phyloP scores from a whole-genome alignment of 1,140 invertebrate species.

The Venustaconcha ellipsiformis region DNA sequence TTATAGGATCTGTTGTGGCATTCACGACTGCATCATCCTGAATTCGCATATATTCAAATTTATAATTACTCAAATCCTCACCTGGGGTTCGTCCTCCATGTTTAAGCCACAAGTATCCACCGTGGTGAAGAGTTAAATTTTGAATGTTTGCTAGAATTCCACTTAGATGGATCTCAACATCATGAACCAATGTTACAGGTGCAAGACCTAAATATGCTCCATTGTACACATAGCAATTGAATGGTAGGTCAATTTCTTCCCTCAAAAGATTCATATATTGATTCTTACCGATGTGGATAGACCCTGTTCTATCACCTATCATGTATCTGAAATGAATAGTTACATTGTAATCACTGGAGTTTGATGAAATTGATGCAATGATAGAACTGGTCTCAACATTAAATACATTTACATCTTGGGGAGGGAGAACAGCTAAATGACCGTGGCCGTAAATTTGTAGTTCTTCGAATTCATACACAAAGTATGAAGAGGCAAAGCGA shows the following conservation, averaged over 20 bases:
- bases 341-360: constrained; percentile 39
- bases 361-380: constrained; percentile 13
- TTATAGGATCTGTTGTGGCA: constrained; percentile 52
- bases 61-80: constrained; percentile 41
- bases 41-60: constrained; percentile 44
- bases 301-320: constrained; percentile 56
- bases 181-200: constrained; percentile 52
- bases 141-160: constrained; percentile 50
- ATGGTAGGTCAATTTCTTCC: constrained; percentile 57
- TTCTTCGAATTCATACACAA: constrained; percentile 51
- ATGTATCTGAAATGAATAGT: constrained; percentile 57
- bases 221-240: constrained; percentile 49
- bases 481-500: constrained; percentile 38
- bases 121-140: constrained; percentile 55
- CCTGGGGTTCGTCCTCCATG: constrained; percentile 51
- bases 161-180: constrained; percentile 55
- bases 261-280: constrained; percentile 51
- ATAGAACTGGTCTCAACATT: constrained; percentile 3
- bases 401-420: constrained; percentile 20
- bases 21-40: constrained; percentile 51
- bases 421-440: constrained; percentile 47
- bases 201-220: constrained; percentile 52
- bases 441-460: constrained; percentile 57
- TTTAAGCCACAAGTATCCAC: constrained; percentile 57
- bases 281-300: constrained; percentile 44